Evolutionary conservation across 1,140 invertebrate species (phyloP).

Genomic region (Pseudobourletiella spinata): DNA sequence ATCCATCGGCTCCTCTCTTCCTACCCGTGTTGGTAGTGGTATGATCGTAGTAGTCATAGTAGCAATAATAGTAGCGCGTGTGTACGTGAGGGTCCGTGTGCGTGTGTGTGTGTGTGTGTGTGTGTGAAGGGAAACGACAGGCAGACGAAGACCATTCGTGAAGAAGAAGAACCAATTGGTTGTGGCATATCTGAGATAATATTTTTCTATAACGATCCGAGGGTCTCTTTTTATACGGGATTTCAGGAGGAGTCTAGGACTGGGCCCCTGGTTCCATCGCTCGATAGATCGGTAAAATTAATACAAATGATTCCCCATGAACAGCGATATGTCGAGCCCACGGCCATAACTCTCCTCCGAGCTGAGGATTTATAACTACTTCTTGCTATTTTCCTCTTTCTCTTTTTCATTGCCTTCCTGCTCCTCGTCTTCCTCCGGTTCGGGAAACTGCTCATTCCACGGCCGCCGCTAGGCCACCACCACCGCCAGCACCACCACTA

Average conservation of each 20-base stretch:
- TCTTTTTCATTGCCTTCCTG: constrained; percentile 1
- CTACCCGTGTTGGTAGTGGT: no score
- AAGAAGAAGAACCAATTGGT: constrained; percentile 19
- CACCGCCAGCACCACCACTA: no score
- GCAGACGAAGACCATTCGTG: not conserved
- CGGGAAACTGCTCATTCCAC: no score
- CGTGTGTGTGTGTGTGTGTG: no score
- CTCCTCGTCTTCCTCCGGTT: no score
- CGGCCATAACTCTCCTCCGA: constrained; percentile 31
- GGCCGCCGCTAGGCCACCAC: no score
- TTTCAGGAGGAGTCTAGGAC: constrained; percentile 15
- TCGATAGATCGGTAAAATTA: constrained; percentile 36
- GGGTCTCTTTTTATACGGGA: constrained; percentile 10
- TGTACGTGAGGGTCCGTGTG: no score
- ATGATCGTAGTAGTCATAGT: no score
- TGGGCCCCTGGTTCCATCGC: constrained; percentile 14
- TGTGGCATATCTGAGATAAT: constrained; percentile 32
- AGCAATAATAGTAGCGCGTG: no score
- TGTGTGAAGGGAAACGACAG: not conserved
- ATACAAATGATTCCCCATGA: constrained; percentile 37
- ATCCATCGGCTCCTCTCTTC: no score
- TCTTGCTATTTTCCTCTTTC: not conserved
- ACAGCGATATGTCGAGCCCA: constrained; percentile 34
- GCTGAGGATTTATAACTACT: constrained; percentile 30
- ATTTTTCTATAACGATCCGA: constrained; percentile 29